phyloP scores from a whole-genome alignment of 2,888 invertebrate genomes.

The Mechanitis mazaeus region DNA sequence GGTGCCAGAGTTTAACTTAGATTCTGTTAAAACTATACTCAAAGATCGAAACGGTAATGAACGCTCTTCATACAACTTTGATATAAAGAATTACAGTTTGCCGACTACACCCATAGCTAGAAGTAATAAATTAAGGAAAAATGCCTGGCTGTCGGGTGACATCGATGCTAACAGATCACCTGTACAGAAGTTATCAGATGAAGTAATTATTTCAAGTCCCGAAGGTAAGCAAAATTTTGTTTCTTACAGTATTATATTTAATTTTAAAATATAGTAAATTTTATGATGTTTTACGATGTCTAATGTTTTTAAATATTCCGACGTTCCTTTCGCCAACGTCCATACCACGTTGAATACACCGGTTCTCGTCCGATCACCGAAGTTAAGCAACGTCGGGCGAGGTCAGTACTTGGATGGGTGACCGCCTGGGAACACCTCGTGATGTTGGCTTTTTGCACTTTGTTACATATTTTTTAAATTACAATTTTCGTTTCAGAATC shows the following conservation, averaged over 20 bases:
- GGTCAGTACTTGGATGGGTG: constrained; percentile 58
- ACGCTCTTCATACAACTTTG: constrained; percentile 64
- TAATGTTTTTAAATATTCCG: constrained; percentile 28
- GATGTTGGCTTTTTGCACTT: constrained; percentile 29
- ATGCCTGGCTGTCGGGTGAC: constrained; percentile 74
- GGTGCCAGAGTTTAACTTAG: constrained; percentile 64
- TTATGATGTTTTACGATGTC: constrained; percentile 34
- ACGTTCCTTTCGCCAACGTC: constrained; percentile 39
- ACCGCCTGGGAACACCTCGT: constrained; percentile 54
- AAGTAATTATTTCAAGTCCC: constrained; percentile 14
- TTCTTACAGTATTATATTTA: neutral
- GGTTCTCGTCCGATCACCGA: constrained; percentile 39
- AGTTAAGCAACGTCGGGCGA: constrained; percentile 49
- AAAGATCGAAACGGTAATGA: constrained; percentile 45
- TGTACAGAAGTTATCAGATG: constrained; percentile 15
- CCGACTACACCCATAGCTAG: constrained; percentile 74
- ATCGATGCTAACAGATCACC: constrained; percentile 38
- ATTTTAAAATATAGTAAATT: too few relatives aligned
- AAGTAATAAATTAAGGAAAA: constrained; percentile 72
- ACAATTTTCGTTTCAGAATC: constrained; percentile 21
- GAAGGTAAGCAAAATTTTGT: constrained; percentile 21
- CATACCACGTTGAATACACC: constrained; percentile 66
- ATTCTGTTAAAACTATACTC: constrained; percentile 55
- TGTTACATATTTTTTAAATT: neutral
- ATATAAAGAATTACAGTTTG: constrained; percentile 68